Base-by-base conservation (phyloP, 2,113 vertebrate genomes). In the Campylorhamphus procurvoides region DNA sequence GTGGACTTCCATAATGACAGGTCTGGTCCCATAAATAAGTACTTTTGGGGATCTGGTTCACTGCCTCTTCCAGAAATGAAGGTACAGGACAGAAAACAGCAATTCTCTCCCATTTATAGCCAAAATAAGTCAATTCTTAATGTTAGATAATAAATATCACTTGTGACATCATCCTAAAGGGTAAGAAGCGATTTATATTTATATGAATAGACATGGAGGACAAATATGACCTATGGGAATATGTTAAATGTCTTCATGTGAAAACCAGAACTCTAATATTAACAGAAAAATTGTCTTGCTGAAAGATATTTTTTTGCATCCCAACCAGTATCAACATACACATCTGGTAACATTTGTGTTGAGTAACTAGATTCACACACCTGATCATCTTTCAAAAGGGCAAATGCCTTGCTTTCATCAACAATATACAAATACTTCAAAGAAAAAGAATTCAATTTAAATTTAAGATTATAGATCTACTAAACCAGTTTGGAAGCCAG, bases 131-230 rank as follows among this genome's bases (percentile, higher is more conserved):
- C 37, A 90, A 49, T 95, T 95, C 59, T 52, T 33, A 76, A 91
- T 6, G 39, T 79, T 91, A 93, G 84, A 91, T 77, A 93, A 88
- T 91, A 95, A 96, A 96, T 96, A 96, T 74, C 89, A 93, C 42
- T 94, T 55, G 69, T 94, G 93, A 94, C 94, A 94, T 95, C 87
- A 96, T 97, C 82, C 93, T 96, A 96, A 97, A 96, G 96, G 96
- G 91, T 96, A 97, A 96, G 90, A 93, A 91, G 59, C 4, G 1
- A 90, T 95, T 95, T 90, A 63, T 89, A 94, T 95, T 93, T 91
- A 96, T 94, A 83, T 47, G 71, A 93, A 79, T 80, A 96, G 96
- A 93, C 95, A 63, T 23, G 25, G 68, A 96, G 78, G 35, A 96
- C 93, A 94, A 96, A 94, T 67, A 94, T 90, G 94, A 93, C 94